These are phyloP conservation scores for Schizopygopsis malacanthus DNA, from an alignment of 2,797 vertebrate species.

Conservation along the genomic window DNA sequence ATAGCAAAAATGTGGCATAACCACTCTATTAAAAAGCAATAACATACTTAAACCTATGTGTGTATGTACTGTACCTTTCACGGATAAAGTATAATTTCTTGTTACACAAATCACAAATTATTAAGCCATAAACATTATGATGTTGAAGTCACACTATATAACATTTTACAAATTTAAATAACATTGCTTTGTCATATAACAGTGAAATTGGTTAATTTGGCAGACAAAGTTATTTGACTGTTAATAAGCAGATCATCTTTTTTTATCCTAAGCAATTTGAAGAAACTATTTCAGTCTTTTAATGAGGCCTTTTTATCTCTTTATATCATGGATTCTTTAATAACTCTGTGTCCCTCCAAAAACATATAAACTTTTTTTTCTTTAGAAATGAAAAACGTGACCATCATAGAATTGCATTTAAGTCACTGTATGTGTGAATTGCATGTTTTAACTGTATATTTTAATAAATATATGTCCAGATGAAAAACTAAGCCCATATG, in stretches of 20 bases:
- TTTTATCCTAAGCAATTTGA: neutral
- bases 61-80: neutral
- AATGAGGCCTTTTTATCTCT: neutral
- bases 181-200: too few species aligned
- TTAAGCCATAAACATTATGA: neutral
- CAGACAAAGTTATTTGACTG: neutral
- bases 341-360: neutral
- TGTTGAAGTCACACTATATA: neutral
- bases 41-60: neutral
- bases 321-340: neutral
- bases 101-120: neutral
- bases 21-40: neutral
- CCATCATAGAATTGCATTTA: neutral
- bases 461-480: neutral
- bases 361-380: neutral
- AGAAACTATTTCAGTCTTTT: neutral
- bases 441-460: neutral
- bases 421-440: neutral
- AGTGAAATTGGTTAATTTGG: neutral
- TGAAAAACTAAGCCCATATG: neutral
- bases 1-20: neutral
- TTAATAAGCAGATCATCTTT: neutral
- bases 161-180: neutral
- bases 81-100: neutral
- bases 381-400: neutral